Evolutionary conservation across 1,140 invertebrate species (phyloP).

Genomic region (Gerris buenoi): DNA sequence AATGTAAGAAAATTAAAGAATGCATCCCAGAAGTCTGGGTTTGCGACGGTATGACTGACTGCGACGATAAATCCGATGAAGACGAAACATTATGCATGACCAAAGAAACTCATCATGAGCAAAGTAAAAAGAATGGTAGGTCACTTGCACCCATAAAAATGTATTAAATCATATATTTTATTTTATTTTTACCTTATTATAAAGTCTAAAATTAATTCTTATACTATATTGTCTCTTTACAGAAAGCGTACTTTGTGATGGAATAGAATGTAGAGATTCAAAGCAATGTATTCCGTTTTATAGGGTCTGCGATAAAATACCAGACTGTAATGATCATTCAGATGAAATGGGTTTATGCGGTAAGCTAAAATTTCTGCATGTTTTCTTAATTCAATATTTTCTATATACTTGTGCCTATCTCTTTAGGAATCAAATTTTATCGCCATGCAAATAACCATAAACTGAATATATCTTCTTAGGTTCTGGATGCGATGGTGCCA

Average conservation of each 20-base stretch:
- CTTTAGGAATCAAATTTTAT: no score
- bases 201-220: no score
- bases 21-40: slow-evolving; percentile 45
- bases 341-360: slow-evolving; percentile 23
- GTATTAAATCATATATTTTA: no score
- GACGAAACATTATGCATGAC: slow-evolving; percentile 10
- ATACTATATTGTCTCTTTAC: no score
- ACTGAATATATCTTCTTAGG: no score
- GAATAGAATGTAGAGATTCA: slow-evolving; percentile 2
- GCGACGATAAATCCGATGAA: slow-evolving; percentile 50
- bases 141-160: no score
- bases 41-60: slow-evolving; percentile 49
- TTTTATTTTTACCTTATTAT: no score
- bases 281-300: slow-evolving; percentile 27
- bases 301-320: slow-evolving; percentile 20
- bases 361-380: slow-evolving; percentile 2
- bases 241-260: slow-evolving; percentile 3
- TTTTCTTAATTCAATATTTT: no score
- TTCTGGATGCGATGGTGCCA: slow-evolving; percentile 15
- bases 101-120: not conserved
- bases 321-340: slow-evolving; percentile 20
- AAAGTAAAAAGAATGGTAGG: no score
- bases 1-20: slow-evolving; percentile 37
- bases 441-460: no score
- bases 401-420: no score